phyloP scores from a whole-genome alignment of 2,888 invertebrate genomes.

The Euzetes globulus region DNA sequence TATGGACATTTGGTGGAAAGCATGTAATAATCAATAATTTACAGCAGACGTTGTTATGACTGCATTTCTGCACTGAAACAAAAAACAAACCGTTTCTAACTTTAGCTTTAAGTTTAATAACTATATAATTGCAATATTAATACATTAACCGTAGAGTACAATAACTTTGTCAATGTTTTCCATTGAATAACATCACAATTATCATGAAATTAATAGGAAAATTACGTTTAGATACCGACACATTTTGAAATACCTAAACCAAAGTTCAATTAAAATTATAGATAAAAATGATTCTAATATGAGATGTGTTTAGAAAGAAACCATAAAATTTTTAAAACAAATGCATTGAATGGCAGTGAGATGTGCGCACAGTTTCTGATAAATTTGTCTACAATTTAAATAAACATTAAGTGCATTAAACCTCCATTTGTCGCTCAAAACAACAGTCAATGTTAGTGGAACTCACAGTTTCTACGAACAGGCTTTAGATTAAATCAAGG shows the following conservation, averaged over 20 bases:
- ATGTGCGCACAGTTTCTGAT: not conserved
- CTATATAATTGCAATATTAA: not conserved
- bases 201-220: not conserved
- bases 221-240: not conserved
- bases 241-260: too few relatives aligned
- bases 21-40: not conserved
- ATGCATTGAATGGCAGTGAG: too few relatives aligned
- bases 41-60: not conserved
- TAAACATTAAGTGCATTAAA: conserved; percentile 27
- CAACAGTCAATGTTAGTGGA: conserved; percentile 14
- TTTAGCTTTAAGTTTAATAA: not conserved
- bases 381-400: not conserved
- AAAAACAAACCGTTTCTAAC: not conserved
- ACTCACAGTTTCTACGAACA: not conserved
- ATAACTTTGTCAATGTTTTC: not conserved
- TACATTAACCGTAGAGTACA: not conserved
- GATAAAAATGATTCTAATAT: too few relatives aligned
- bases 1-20: not conserved
- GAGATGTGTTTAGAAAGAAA: too few relatives aligned
- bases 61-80: not conserved
- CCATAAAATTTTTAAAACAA: too few relatives aligned
- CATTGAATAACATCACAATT: not conserved
- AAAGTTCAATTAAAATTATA: too few relatives aligned
- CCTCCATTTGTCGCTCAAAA: not conserved
- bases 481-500: not conserved